Percentiles rank a stretch among this genome's conserved stretches.
These are phyloP conservation scores for Chromis chromis DNA, from an alignment of 2,797 vertebrate genomes.

Conservation along the genomic window DNA sequence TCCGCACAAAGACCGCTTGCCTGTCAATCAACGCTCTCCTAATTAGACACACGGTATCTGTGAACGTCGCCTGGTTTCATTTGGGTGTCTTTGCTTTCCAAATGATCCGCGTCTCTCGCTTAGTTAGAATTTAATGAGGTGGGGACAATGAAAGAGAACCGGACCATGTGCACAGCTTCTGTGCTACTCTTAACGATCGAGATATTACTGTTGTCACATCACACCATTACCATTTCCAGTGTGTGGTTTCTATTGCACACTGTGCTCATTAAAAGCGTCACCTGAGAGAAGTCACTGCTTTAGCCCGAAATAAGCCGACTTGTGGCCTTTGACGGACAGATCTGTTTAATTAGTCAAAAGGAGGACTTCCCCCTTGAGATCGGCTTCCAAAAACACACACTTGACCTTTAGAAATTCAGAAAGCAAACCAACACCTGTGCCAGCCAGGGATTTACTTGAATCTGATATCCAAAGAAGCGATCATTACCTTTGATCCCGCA, in stretches of 20 bases:
- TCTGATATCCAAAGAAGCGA: conserved; percentile 47
- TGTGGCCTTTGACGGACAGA: conserved; percentile 46
- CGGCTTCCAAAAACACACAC: conserved; percentile 55
- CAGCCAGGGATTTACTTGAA: conserved; percentile 48
- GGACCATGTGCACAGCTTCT: conserved; percentile 47
- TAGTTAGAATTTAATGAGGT: conserved; percentile 59
- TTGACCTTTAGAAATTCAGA: conserved; percentile 57
- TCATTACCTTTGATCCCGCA: conserved; percentile 43
- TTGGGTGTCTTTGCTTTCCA: conserved; percentile 32
- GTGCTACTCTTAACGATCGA: conserved; percentile 49
- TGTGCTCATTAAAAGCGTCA: conserved; percentile 67
- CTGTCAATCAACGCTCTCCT: conserved; percentile 61
- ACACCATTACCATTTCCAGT: conserved; percentile 60
- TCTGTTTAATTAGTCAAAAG: conserved; percentile 63
- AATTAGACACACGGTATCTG: conserved; percentile 57
- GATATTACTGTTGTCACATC: conserved; percentile 46
- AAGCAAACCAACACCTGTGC: conserved; percentile 61
- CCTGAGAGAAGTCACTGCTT: conserved; percentile 53
- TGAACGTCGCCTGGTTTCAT: conserved; percentile 40
- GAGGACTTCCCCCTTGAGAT: conserved; percentile 57
- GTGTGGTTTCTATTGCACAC: conserved; percentile 51
- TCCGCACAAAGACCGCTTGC: conserved; percentile 24
- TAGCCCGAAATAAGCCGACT: conserved; percentile 47
- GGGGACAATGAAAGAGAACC: conserved; percentile 47
- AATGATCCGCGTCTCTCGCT: conserved; percentile 40